A percentile compares a stretch with the other conserved stretches of the same genome.
phyloP scores from a whole-genome alignment of 2,797 vertebrate genomes.

The Acropternis orthonyx region DNA sequence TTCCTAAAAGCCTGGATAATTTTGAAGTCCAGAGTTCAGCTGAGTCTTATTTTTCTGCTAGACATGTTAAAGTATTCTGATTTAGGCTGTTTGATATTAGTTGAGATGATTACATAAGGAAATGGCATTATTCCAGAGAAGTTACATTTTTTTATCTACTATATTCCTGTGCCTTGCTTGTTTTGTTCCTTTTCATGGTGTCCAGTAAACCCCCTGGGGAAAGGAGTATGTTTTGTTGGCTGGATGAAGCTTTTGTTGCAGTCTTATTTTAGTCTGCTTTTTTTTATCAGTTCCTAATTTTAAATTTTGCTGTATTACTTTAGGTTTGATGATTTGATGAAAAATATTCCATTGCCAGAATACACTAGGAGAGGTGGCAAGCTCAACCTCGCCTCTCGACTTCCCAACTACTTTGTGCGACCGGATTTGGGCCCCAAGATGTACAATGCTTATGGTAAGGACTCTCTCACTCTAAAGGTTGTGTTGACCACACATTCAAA shows the following conservation, averaged over 20 bases:
- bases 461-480: not conserved
- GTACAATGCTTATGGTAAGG: constrained; percentile 83
- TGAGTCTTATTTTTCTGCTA: not conserved
- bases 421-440: constrained; percentile 82
- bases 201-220: not conserved
- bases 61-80: not conserved
- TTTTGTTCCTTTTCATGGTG: not conserved
- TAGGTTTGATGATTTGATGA: constrained; percentile 83
- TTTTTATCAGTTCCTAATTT: not conserved
- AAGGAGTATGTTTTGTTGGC: not conserved
- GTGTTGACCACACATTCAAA: accelerated
- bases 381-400: constrained; percentile 79
- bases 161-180: not conserved
- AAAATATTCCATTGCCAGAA: constrained; percentile 80
- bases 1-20: not conserved
- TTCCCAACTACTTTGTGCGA: constrained; percentile 80
- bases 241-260: not conserved
- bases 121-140: not conserved
- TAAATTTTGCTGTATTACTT: not conserved
- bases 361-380: constrained; percentile 81
- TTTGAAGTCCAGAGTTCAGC: not conserved
- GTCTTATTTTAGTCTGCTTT: not conserved
- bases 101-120: not conserved
- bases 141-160: not conserved
- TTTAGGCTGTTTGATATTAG: not conserved